These are phyloP conservation scores for Paratilapia polleni DNA, from an alignment of 2,113 vertebrate genomes.

Conservation along the genomic window DNA sequence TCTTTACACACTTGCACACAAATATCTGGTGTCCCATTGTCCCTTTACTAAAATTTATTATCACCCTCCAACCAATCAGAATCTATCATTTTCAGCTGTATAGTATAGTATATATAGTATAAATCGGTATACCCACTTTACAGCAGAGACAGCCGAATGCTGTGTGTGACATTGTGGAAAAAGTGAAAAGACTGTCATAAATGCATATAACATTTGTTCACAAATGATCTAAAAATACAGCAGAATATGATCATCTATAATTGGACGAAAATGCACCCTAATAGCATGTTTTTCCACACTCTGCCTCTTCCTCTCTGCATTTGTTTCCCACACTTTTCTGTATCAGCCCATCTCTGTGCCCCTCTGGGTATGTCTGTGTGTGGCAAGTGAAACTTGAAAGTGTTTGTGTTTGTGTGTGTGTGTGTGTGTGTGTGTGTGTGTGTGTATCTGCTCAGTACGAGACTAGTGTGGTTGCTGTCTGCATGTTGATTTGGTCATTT, in stretches of 20 bases:
- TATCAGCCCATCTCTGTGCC: not conserved
- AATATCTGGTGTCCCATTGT: not conserved
- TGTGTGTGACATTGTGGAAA: not conserved
- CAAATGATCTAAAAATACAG: constrained; percentile 14
- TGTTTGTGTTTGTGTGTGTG: not conserved
- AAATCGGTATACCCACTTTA: not conserved
- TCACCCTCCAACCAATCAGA: not conserved
- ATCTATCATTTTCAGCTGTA: not conserved
- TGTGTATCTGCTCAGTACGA: not conserved
- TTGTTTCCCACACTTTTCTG: constrained; percentile 22
- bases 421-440: not conserved
- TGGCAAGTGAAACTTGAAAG: constrained; percentile 10
- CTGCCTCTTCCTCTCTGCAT: not conserved
- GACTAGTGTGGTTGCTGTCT: not conserved
- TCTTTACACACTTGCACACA: not conserved
- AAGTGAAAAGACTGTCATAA: not conserved
- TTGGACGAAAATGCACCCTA: not conserved
- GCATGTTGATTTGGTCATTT: constrained; percentile 41
- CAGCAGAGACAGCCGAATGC: not conserved
- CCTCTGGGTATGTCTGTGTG: not conserved
- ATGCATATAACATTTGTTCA: constrained; percentile 10
- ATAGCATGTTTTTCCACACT: constrained; percentile 21
- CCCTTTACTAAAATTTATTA: not conserved
- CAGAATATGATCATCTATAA: not conserved
- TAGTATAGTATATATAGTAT: no score